Conservation (phyloP, 2,113 vertebrate genomes). For the Leptosomus discolor region DNA sequence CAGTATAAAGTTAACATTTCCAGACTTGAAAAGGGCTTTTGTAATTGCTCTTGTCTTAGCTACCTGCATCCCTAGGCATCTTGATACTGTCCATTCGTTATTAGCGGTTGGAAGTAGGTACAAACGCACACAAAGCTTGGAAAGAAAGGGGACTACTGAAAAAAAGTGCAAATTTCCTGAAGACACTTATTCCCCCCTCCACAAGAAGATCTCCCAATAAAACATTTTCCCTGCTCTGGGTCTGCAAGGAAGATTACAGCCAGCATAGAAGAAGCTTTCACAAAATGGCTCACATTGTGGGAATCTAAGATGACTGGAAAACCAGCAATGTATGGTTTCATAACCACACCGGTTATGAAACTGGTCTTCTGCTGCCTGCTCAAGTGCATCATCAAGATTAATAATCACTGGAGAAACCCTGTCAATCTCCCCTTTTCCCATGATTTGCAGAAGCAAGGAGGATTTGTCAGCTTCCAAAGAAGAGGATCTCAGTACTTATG, state of each 20-base stretch:
- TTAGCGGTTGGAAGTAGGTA: background rate
- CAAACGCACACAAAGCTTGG: background rate
- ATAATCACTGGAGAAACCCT: background rate
- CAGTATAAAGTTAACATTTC: background rate
- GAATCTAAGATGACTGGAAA: background rate
- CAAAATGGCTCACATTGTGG: background rate
- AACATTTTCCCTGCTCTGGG: background rate
- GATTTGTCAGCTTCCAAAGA: conserved; percentile 2
- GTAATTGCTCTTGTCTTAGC: background rate
- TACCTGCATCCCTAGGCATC: background rate
- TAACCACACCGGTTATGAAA: background rate
- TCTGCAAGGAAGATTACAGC: background rate
- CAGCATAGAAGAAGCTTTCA: background rate
- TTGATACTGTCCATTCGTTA: background rate
- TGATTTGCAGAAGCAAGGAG: background rate
- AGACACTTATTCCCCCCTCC: background rate
- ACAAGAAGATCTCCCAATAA: background rate
- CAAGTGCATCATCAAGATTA: background rate
- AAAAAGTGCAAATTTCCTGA: background rate
- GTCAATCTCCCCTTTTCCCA: background rate
- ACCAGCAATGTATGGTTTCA: background rate
- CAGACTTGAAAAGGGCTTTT: background rate
- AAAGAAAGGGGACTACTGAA: background rate
- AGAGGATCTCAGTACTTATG: background rate
- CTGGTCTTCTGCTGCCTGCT: background rate